phyloP scores from a whole-genome alignment of 2,888 invertebrate genomes.

The Phorcus lineatus region DNA sequence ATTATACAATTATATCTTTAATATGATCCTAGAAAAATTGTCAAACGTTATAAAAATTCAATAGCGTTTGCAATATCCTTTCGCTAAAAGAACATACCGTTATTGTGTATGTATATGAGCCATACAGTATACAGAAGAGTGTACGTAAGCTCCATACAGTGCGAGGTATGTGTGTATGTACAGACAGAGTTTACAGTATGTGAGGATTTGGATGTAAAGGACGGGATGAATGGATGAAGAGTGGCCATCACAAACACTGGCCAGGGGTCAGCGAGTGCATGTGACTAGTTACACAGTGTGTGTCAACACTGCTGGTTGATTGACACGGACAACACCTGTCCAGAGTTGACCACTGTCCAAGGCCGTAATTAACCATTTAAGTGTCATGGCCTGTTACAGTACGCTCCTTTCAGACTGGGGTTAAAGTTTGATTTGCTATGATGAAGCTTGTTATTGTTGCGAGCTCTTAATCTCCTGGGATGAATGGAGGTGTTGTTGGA shows the following conservation, averaged over 20 bases:
- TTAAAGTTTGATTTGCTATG: constrained; percentile 24
- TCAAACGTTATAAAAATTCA: too few species aligned
- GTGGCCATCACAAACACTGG: background rate
- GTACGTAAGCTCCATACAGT: too few species aligned
- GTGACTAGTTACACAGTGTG: constrained; percentile 16
- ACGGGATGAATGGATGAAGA: background rate
- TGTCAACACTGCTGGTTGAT: background rate
- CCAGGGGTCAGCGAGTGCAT: constrained; percentile 7
- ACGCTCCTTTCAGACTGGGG: background rate
- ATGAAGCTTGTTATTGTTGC: background rate
- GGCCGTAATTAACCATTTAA: constrained; percentile 22
- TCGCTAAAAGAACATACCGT: too few species aligned
- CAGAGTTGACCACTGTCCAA: background rate
- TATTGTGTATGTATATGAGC: too few species aligned
- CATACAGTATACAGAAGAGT: too few species aligned
- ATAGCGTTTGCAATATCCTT: too few species aligned
- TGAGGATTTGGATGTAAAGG: background rate
- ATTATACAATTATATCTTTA: too few species aligned
- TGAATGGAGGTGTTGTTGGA: constrained; percentile 15
- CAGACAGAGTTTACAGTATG: background rate
- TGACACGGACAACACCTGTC: constrained; percentile 16
- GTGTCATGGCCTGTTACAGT: constrained; percentile 17
- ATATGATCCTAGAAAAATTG: too few species aligned
- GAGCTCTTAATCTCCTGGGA: background rate
- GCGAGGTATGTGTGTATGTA: too few species aligned